Evolutionary conservation across 2,113 vertebrate genomes (phyloP), one percentile per base, ranked within the genome.

Genomic region (Tiliqua scincoides): DNA sequence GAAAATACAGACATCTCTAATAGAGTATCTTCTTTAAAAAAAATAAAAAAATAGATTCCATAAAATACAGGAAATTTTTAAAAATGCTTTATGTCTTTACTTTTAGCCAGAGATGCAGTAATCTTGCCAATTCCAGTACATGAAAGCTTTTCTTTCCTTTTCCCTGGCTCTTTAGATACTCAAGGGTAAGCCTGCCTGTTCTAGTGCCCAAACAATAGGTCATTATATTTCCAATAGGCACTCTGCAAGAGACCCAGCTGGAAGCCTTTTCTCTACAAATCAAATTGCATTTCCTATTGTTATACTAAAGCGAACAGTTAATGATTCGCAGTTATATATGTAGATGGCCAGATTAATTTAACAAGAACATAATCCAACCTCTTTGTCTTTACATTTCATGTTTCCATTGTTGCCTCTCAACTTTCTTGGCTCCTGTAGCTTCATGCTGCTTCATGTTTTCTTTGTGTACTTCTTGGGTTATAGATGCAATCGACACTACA

Each of bases 391-490:
- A 80, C 78, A 77, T 43, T 82, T 90, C 79, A 87, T 83, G 59
- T 93, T 93, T 94, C 91, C 43, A 63, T 37, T 70, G 43, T 68
- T 54, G 74, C 78, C 88, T 73, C 92, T 94, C 93, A 92, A 92
- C 90, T 0, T 67, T 90, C 91, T 94, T 94, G 90, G 90, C 91
- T 86, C 88, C 83, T 82, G 67, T 35, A 86, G 3, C 63, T 52
- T 89, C 87, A 85, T 87, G 93, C 94, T 25, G 89, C 88, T 89
- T 89, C 87, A 83, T 91, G 35, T 91, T 87, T 88, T 93, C 74
- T 87, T 65, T 57, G n/a, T 88, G 35, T 85, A 88, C 91, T 90
- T 93, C 91, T 93, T 94, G 91, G 88, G 85, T 92, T 90, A 89
- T 93, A 65, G 75, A 62, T 90, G 88, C 91, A 92, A 83, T 91